phyloP scores from a whole-genome alignment of 2,113 vertebrate genomes.

The Datnioides undecimradiatus region DNA sequence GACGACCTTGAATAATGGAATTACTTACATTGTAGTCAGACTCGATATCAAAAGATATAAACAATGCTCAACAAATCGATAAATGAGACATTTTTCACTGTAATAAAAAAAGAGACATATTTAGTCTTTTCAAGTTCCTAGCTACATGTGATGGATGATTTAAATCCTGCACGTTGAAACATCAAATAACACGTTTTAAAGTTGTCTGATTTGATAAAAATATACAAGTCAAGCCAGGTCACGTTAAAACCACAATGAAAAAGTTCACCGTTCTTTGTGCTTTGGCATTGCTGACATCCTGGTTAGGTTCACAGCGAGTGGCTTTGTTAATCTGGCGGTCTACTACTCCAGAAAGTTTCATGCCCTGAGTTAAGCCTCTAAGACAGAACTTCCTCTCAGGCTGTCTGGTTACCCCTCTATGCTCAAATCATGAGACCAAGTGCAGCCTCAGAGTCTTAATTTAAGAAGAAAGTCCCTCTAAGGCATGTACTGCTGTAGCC shows the following conservation, averaged over 20 bases:
- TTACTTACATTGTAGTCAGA: not conserved
- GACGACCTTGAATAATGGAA: not conserved
- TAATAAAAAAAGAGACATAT: not conserved
- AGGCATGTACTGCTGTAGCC: constrained; percentile 15
- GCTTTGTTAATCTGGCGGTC: constrained; percentile 1
- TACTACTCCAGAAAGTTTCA: not conserved
- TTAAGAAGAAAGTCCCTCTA: constrained; percentile 20
- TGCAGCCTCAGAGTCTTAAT: constrained; percentile 46
- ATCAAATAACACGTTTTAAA: not conserved
- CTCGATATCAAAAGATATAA: not conserved
- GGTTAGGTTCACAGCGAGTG: not conserved
- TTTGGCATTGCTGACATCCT: not conserved
- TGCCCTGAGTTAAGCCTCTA: constrained; percentile 37
- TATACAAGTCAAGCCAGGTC: not conserved
- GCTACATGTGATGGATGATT: not conserved
- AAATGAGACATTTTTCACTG: not conserved
- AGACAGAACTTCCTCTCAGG: constrained; percentile 25
- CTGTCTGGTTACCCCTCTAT: constrained; percentile 30
- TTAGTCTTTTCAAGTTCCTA: not conserved
- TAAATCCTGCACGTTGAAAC: not conserved
- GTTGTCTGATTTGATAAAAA: not conserved
- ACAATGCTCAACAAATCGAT: not conserved
- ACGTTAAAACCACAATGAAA: not conserved
- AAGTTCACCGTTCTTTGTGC: not conserved
- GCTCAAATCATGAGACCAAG: constrained; percentile 45